Conservation (phyloP, 2,113 vertebrate species). For the Fregetta grallaria region DNA sequence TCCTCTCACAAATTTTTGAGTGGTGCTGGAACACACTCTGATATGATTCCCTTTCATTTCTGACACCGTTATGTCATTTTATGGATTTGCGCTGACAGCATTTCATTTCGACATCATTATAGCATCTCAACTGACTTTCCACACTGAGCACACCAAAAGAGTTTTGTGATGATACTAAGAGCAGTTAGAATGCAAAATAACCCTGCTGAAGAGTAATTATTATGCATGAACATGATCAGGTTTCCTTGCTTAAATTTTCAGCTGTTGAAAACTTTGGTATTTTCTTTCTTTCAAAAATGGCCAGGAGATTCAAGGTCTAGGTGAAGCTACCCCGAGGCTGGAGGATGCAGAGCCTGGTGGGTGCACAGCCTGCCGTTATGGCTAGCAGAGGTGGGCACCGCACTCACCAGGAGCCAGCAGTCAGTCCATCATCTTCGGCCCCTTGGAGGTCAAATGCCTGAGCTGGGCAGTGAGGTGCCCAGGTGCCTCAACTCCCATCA, state of each 20-base stretch:
- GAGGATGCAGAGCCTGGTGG: not conserved
- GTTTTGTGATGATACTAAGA: constrained; percentile 48
- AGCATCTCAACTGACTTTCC: constrained; percentile 64
- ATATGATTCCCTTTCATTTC: constrained; percentile 72
- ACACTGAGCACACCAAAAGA: constrained; percentile 8
- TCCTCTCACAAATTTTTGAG: constrained; percentile 66
- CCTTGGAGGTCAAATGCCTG: not conserved
- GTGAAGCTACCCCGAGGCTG: not conserved
- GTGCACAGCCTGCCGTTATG: not conserved
- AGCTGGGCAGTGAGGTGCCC: not conserved
- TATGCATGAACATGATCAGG: not conserved
- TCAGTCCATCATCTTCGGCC: not conserved
- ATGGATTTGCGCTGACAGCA: constrained; percentile 69
- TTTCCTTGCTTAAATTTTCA: not conserved
- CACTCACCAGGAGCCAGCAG: not conserved
- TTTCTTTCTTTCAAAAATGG: not conserved
- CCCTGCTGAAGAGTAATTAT: not conserved
- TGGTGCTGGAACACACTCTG: constrained; percentile 66
- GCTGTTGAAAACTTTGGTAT: not conserved
- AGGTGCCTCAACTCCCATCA: not conserved
- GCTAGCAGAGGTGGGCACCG: not conserved
- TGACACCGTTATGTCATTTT: constrained; percentile 73
- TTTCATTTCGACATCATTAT: constrained; percentile 73
- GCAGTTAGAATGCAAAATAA: constrained; percentile 44
- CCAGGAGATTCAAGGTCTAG: not conserved